A percentile compares a stretch with the other conserved stretches of the same genome.
These are phyloP conservation scores for Microchirus variegatus DNA, from an alignment of 2,797 vertebrate species.

Conservation along the genomic window DNA sequence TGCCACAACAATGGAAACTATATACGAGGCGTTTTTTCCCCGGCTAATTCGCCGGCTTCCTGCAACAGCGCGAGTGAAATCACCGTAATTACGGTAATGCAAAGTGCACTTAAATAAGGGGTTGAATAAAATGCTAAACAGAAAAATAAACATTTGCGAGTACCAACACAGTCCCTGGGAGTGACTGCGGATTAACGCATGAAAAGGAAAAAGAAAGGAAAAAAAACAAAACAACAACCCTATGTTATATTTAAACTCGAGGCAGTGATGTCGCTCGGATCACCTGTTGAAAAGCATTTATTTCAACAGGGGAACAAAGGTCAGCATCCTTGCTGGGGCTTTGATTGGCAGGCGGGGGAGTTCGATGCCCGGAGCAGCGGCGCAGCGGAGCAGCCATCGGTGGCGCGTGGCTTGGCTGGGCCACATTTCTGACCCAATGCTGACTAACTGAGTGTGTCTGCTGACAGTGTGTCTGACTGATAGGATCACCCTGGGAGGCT, in stretches of 20 bases:
- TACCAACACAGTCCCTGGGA: no score
- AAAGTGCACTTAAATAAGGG: no score
- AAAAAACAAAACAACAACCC: no score
- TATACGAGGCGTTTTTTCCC: no score
- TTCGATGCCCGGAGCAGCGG: slow-evolving; percentile 47
- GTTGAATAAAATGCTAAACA: no score
- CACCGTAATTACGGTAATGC: no score
- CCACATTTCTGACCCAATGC: slow-evolving; percentile 69
- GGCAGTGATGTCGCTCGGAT: slow-evolving; percentile 55
- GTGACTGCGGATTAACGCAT: no score
- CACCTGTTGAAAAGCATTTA: slow-evolving; percentile 72
- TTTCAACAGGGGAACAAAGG: slow-evolving; percentile 71
- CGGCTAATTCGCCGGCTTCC: no score
- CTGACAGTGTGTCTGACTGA: slow-evolving; percentile 75
- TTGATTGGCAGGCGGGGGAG: slow-evolving; percentile 75
- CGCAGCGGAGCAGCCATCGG: slow-evolving; percentile 65
- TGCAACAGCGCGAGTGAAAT: no score
- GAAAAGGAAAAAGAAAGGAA: neutral
- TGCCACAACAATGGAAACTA: no score
- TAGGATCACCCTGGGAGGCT: slow-evolving; percentile 71
- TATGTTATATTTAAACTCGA: slow-evolving; percentile 69
- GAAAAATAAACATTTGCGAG: no score
- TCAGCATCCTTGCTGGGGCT: slow-evolving; percentile 62
- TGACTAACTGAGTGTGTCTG: slow-evolving; percentile 78
- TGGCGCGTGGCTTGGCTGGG: slow-evolving; percentile 65